Evolutionary conservation across 2,113 vertebrate genomes (phyloP).

Genomic region (Theristicus caerulescens): DNA sequence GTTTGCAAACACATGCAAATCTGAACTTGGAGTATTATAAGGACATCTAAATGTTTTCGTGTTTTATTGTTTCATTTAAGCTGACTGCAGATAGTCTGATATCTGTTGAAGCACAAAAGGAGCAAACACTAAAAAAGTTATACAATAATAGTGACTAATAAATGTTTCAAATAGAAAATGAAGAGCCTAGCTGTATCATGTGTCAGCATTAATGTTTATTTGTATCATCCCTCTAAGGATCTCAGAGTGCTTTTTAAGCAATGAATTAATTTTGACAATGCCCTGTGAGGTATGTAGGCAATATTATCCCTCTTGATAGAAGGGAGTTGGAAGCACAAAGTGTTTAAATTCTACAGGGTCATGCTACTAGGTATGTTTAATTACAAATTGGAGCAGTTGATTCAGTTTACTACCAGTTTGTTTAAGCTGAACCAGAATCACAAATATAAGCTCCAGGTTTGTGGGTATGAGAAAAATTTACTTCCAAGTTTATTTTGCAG

Average conservation of each 20-base stretch:
- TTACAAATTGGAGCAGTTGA: neutral
- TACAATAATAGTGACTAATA: neutral
- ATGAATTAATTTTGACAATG: conserved; percentile 56
- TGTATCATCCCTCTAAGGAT: conserved; percentile 45
- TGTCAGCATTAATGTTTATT: conserved; percentile 38
- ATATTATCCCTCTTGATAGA: neutral
- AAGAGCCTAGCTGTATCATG: neutral
- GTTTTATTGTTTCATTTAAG: neutral
- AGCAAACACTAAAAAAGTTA: neutral
- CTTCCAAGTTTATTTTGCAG: neutral
- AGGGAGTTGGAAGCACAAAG: neutral
- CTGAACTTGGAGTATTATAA: neutral
- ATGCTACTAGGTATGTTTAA: neutral
- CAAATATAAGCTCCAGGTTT: neutral
- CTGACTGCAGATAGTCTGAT: neutral
- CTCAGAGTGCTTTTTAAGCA: conserved; percentile 43
- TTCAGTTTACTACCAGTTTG: neutral
- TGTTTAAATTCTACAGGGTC: conserved; percentile 20
- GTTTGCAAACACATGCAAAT: neutral
- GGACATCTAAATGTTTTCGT: neutral
- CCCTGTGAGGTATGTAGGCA: conserved; percentile 22
- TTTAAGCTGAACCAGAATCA: neutral
- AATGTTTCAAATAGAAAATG: conserved; percentile 6
- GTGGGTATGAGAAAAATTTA: neutral
- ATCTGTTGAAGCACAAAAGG: neutral